Base-by-base conservation (phyloP, 2,113 vertebrate species). In the Triplophysa dalaica region DNA sequence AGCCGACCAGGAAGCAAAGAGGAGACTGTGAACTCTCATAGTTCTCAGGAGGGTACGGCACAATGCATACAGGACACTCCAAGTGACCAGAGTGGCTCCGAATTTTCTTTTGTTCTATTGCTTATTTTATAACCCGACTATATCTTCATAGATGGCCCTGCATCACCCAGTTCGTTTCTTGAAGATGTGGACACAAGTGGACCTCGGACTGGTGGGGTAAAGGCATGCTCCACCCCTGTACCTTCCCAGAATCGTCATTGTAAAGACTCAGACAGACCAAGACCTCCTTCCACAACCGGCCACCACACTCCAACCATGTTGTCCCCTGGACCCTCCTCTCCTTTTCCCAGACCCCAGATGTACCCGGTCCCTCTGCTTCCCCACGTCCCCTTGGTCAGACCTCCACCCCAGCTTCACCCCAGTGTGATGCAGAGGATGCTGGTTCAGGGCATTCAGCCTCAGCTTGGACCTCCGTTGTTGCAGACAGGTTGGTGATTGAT, bases 401-500 rank as follows among this genome's bases (percentile, higher is more conserved):
- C 96, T 73, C 87, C 95, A 81, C 84, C 88, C 14, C 97, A 97
- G 87, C 90, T 98, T 77, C 95, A 96, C 88, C 97, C 98, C 77
- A 94, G 94, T 75, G 52, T 99, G 84, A 95, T 99, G 85, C 98
- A 98, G 64, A 94, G 96, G 90, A 97, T 99, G 96, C 88, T 98
- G 82, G 93, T 95, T 12, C 97, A 99, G 83, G 95, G 97, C 56
- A 90, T 98, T 73, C 95, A 95, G 83, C 96, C 96, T 0, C 97
- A 97, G 79, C 94, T 98, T 50, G 91, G 89, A 77, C 94, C 95
- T 70, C 91, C 94, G 64, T 90, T 98, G 60, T 90, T 98, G 61
- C 98, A 98, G 90, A 94, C 97, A 90, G 97, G 97, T 89, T 66
- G 16, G 80, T 74, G n/a, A n/a, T n/a, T 2, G 48, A 41, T 11